Evolutionary conservation across 2,113 vertebrate genomes (phyloP).

Genomic region (Lynx canadensis): DNA sequence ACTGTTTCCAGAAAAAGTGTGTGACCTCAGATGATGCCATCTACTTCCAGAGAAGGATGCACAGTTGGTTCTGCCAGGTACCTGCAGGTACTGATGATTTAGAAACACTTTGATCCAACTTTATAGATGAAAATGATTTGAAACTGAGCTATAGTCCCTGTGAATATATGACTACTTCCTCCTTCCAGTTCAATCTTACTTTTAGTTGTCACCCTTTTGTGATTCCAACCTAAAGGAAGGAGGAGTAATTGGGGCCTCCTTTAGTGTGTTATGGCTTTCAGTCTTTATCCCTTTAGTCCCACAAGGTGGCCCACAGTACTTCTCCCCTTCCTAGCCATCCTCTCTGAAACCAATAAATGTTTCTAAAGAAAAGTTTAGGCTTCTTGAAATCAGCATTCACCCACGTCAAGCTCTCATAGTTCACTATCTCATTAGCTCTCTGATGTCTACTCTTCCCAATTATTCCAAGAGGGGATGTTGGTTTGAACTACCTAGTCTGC

Average conservation of each 20-base stretch:
- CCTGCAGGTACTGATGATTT: not conserved
- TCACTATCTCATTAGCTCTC: not conserved
- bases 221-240: not conserved
- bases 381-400: not conserved
- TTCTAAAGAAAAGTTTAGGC: not conserved
- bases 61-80: not conserved
- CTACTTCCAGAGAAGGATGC: not conserved
- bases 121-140: not conserved
- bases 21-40: not conserved
- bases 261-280: not conserved
- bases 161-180: not conserved
- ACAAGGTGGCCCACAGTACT: not conserved
- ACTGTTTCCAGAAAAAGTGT: not conserved
- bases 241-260: not conserved
- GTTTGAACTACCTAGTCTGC: not conserved
- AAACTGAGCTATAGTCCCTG: not conserved
- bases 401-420: not conserved
- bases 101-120: not conserved
- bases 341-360: not conserved
- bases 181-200: not conserved
- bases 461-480: not conserved
- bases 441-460: not conserved
- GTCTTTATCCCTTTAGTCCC: not conserved
- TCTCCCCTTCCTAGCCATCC: not conserved
- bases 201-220: not conserved